Evolutionary conservation across 2,113 vertebrate species (phyloP), one percentile per base, ranked within the genome.

Genomic region (Pteruthius melanotis): DNA sequence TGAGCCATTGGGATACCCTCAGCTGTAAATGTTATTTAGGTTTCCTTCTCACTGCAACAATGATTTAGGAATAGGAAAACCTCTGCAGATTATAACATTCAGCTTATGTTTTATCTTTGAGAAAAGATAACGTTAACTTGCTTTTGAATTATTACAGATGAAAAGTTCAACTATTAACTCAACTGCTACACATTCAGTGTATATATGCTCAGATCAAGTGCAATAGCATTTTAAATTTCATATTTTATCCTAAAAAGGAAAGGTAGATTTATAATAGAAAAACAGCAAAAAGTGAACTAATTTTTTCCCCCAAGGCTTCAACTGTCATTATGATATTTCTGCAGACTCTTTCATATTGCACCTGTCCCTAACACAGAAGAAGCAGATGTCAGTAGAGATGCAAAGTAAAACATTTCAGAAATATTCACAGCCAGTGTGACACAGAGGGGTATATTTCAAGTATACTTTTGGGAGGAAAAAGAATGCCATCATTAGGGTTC

Each of bases 331-430:
- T 56, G 52, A 30, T 23, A 93, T 96, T 89, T 94, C 39, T 92
- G 56, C 50, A 90, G 44, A 93, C 12, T 74, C 47, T 91, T 49
- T 71, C 31, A 30, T 30, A 33, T 85, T 72, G 28, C 40, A 70
- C 64, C 65, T 84, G 50, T 87, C 50, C 47, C 53, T 27, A 42
- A 80, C 39, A 47, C 75, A 39, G 56, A 72, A 69, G 50, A 86
- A 52, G 50, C 39, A 81, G 30, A 65, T 39, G 70, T 85, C 70
- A 64, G 64, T 27, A 50, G 39, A 49, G 35, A 87, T 42, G 9
- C 27, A 79, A 95, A 70, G 27, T 81, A 61, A 83, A 96, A 70
- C 19, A 42, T 45, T 84, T 84, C 54, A 88, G 71, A 94, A 95
- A 57, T 54, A 84, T 59, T 87, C 68, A 35, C 60, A 89, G 35